Conservation (phyloP, 2,888 invertebrate species). For the Archaeoteleia sp. region DNA sequence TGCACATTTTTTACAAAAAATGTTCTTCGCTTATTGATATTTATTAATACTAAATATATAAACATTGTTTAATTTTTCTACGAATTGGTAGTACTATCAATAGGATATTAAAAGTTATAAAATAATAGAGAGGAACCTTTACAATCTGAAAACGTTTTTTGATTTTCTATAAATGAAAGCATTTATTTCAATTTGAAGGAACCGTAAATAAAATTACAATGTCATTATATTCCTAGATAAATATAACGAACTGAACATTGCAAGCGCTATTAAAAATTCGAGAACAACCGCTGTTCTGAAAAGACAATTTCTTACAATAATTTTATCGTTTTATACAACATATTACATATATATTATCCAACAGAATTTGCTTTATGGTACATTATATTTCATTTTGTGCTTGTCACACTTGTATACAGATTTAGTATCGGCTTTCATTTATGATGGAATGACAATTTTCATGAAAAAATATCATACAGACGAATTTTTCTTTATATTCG, state of each 20-base stretch:
- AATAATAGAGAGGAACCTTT: too few relatives aligned
- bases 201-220: slow-evolving; percentile 49
- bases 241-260: slow-evolving; percentile 35
- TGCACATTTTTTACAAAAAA: too few relatives aligned
- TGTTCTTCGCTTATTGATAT: too few relatives aligned
- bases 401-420: slow-evolving; percentile 27
- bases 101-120: too few relatives aligned
- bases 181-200: slow-evolving; percentile 42
- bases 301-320: slow-evolving; percentile 33
- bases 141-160: background rate
- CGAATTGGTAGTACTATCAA: too few relatives aligned
- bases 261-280: slow-evolving; percentile 35
- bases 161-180: slow-evolving; percentile 45
- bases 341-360: slow-evolving; percentile 41
- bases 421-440: slow-evolving; percentile 35
- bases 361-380: slow-evolving; percentile 34
- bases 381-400: slow-evolving; percentile 32
- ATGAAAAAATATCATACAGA: background rate
- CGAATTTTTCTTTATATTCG: background rate
- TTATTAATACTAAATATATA: too few relatives aligned
- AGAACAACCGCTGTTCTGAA: slow-evolving; percentile 23
- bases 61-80: too few relatives aligned
- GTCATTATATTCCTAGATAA: slow-evolving; percentile 35
- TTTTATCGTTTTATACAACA: slow-evolving; percentile 41
- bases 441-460: slow-evolving; percentile 35